Evolutionary conservation across 2,888 invertebrate genomes (phyloP).

Genomic region (Penaeus monodon): DNA sequence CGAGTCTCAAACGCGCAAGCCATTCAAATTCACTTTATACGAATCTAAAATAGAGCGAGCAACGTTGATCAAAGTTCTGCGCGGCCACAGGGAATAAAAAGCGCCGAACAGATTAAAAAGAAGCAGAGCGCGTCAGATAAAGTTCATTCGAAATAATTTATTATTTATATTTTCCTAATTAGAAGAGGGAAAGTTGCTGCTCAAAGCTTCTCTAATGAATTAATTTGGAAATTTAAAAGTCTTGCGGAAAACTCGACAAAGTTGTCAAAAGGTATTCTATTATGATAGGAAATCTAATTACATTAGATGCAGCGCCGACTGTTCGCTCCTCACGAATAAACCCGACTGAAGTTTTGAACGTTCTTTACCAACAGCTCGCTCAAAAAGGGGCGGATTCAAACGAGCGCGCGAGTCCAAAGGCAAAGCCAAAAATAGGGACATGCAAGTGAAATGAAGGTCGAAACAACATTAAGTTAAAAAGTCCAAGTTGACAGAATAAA

Average conservation of each 20-base stretch:
- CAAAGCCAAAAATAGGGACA: conserved; percentile 52
- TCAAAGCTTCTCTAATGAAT: conserved; percentile 61
- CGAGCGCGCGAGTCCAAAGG: conserved; percentile 49
- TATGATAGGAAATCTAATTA: conserved; percentile 61
- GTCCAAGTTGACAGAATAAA: conserved; percentile 58
- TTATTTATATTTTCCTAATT: conserved; percentile 60
- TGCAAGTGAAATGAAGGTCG: conserved; percentile 60
- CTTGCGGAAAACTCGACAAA: conserved; percentile 56
- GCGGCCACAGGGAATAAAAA: conserved; percentile 50
- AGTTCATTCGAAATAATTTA: conserved; percentile 60
- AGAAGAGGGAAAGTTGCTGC: conserved; percentile 60
- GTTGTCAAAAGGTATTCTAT: conserved; percentile 61
- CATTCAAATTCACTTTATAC: conserved; percentile 58
- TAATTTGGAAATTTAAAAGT: conserved; percentile 59
- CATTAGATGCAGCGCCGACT: conserved; percentile 56
- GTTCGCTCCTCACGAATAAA: conserved; percentile 44
- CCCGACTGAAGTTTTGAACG: conserved; percentile 37
- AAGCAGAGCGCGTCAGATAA: conserved; percentile 54
- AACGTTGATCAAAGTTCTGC: conserved; percentile 56
- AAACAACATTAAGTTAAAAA: conserved; percentile 56
- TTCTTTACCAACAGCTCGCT: conserved; percentile 25
- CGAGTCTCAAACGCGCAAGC: conserved; percentile 41
- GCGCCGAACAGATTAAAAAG: conserved; percentile 34
- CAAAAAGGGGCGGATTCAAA: conserved; percentile 48
- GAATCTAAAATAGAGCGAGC: conserved; percentile 48